Conservation (phyloP, 2,797 vertebrate species). For the Triplophysa bombifrons region DNA sequence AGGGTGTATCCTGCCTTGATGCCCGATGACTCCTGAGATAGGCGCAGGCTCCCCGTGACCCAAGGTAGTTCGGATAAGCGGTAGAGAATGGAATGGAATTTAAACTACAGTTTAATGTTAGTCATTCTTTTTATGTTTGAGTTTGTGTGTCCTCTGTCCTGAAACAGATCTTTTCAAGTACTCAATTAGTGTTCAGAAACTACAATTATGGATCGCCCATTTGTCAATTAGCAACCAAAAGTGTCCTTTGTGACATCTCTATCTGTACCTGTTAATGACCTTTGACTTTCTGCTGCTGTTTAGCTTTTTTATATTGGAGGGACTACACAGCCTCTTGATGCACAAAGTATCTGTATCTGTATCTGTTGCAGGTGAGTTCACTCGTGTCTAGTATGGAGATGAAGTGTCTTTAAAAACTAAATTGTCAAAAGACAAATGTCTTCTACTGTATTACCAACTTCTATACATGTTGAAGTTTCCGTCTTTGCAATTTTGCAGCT, state of each 20-base stretch:
- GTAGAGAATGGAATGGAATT: too few relatives aligned
- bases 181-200: not conserved
- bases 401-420: not conserved
- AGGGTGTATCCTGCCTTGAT: too few relatives aligned
- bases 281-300: not conserved
- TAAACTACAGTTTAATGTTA: not conserved
- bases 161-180: not conserved
- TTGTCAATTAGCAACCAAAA: not conserved
- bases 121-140: not conserved
- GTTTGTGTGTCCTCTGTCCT: not conserved
- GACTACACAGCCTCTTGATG: not conserved
- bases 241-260: not conserved
- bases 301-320: not conserved
- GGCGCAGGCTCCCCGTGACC: too few relatives aligned
- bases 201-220: not conserved
- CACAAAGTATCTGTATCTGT: not conserved
- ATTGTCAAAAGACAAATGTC: too few relatives aligned
- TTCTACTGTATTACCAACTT: not conserved
- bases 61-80: too few relatives aligned
- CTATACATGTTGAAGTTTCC: not conserved
- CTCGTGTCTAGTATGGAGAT: not conserved
- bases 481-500: conserved; percentile 7
- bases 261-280: not conserved
- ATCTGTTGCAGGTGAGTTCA: too few relatives aligned
- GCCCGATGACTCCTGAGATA: too few relatives aligned